Evolutionary conservation across 2,888 invertebrate genomes (phyloP).

Genomic region (Ophraella communa): DNA sequence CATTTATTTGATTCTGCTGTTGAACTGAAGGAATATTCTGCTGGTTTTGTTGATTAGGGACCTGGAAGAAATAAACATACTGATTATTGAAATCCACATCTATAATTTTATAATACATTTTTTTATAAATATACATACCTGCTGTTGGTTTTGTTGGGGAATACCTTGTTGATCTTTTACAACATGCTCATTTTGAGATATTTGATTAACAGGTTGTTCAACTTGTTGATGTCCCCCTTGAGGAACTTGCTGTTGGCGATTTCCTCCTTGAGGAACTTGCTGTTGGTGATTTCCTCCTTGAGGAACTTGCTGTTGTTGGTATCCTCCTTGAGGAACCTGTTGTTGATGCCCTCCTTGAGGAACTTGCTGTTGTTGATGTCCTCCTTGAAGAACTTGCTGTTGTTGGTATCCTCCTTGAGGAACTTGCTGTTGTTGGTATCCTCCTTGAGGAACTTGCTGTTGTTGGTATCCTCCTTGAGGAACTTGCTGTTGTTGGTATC

Average conservation of each 20-base stretch:
- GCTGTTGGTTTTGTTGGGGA: constrained; percentile 4
- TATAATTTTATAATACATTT: neutral
- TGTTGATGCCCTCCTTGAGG: constrained; percentile 35
- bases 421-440: constrained; percentile 31
- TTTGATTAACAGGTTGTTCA: constrained; percentile 27
- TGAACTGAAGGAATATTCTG: constrained; percentile 17
- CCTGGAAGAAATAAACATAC: neutral
- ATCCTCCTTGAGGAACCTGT: constrained; percentile 2
- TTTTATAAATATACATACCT: neutral
- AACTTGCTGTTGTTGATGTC: constrained; percentile 36
- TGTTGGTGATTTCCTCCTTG: constrained; percentile 35
- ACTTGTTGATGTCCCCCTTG: constrained; percentile 18
- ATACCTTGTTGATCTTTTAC: neutral
- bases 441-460: constrained; percentile 24
- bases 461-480: constrained; percentile 37
- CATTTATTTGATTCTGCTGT: constrained; percentile 14
- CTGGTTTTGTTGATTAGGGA: constrained; percentile 39
- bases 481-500: constrained; percentile 9
- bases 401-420: constrained; percentile 36
- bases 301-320: constrained; percentile 23
- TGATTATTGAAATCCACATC: neutral
- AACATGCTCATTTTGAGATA: neutral
- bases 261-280: constrained; percentile 35
- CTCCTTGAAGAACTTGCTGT: constrained; percentile 37
- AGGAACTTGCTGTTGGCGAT: constrained; percentile 34